Evolutionary conservation across 2,888 invertebrate species (phyloP).

Genomic region (Cataglyphis cursor): DNA sequence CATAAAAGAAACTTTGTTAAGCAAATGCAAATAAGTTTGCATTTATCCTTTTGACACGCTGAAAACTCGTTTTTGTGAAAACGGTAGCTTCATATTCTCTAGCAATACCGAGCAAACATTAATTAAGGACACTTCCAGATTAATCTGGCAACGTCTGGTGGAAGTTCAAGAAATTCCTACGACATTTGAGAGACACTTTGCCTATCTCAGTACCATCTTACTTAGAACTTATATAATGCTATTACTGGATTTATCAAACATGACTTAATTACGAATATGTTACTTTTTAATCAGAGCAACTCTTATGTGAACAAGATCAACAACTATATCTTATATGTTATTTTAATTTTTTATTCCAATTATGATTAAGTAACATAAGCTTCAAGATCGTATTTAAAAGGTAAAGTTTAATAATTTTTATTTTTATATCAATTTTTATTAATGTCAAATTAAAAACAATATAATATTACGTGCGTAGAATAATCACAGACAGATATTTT

Average conservation of each 20-base stretch:
- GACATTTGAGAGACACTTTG: constrained; percentile 64
- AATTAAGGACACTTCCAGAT: constrained; percentile 63
- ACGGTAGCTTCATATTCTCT: constrained; percentile 44
- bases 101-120: constrained; percentile 56
- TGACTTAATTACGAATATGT: constrained; percentile 44
- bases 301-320: constrained; percentile 20
- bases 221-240: constrained; percentile 59
- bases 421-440: neutral
- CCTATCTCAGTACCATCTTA: constrained; percentile 51
- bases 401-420: neutral
- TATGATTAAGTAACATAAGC: neutral
- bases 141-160: constrained; percentile 64
- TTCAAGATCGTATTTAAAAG: neutral
- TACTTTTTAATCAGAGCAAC: constrained; percentile 19
- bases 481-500: neutral
- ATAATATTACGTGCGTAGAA: neutral
- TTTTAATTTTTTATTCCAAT: constrained; percentile 6
- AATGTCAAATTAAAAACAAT: neutral
- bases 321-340: neutral
- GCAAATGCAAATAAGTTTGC: constrained; percentile 22
- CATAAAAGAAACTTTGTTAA: constrained; percentile 27
- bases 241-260: constrained; percentile 62
- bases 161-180: constrained; percentile 64
- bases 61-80: constrained; percentile 25
- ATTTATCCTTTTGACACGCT: constrained; percentile 10